Evolutionary conservation across 2,113 vertebrate genomes (phyloP).

Genomic region (Sitta europaea): DNA sequence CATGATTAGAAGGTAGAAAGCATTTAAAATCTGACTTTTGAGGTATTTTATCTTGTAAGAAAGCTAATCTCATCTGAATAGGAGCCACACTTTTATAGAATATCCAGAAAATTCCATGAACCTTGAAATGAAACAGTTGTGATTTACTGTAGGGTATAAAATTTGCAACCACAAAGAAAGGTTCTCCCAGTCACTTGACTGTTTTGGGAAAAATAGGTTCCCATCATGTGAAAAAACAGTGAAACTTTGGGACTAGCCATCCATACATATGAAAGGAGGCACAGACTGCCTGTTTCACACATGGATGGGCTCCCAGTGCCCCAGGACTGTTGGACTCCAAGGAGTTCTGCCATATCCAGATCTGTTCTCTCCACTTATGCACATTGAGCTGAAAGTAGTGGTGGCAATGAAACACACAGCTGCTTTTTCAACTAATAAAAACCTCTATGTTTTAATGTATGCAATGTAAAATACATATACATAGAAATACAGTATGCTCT

Average conservation of each 20-base stretch:
- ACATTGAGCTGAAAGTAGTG: background rate
- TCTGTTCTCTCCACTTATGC: background rate
- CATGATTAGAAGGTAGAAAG: background rate
- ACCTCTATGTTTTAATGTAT: background rate
- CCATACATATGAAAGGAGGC: too few relatives aligned
- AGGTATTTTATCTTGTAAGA: background rate
- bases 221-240: background rate
- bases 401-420: background rate
- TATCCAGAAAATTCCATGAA: background rate
- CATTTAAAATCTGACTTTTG: background rate
- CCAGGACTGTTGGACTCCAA: background rate
- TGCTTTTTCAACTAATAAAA: background rate
- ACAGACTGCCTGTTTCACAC: background rate
- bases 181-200: background rate
- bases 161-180: background rate
- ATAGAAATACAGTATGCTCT: background rate
- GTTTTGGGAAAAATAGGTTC: background rate
- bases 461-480: background rate
- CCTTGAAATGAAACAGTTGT: background rate
- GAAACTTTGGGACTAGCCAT: background rate
- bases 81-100: background rate
- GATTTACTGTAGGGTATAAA: background rate
- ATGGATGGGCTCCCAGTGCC: background rate
- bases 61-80: background rate
- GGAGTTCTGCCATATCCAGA: background rate